A percentile compares a stretch with the other conserved stretches of the same genome.
Conservation (phyloP, 2,888 invertebrate species). For the Thera obeliscata region DNA sequence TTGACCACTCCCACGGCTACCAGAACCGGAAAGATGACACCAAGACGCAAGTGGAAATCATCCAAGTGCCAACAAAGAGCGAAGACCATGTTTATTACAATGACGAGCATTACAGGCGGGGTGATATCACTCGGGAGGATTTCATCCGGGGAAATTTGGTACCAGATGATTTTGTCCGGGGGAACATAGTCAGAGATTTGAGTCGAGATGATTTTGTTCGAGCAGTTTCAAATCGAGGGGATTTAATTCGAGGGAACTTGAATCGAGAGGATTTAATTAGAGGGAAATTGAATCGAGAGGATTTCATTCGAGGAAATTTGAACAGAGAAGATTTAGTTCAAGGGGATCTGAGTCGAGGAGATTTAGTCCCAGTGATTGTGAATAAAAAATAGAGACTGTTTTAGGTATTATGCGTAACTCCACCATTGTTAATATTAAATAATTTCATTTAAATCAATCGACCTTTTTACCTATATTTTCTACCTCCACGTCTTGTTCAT, state of each 20-base stretch:
- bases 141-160: background rate
- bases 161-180: conserved; percentile 6
- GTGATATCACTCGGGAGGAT: conserved; percentile 5
- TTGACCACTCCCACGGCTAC: conserved; percentile 65
- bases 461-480: background rate
- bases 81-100: conserved; percentile 69
- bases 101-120: conserved; percentile 67
- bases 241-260: conserved; percentile 8
- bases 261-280: background rate
- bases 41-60: conserved; percentile 72
- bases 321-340: background rate
- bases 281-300: conserved; percentile 2
- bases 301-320: conserved; percentile 1
- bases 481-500: background rate
- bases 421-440: conserved; percentile 25
- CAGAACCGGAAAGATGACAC: conserved; percentile 69
- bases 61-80: conserved; percentile 69
- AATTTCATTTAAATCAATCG: background rate
- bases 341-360: background rate
- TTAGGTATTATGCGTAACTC: conserved; percentile 25
- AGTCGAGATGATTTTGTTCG: conserved; percentile 6
- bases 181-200: conserved; percentile 5
- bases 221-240: background rate
- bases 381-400: conserved; percentile 10
- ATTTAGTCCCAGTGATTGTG: conserved; percentile 20